phyloP scores from a whole-genome alignment of 2,797 vertebrate species.

The Paedocypris micromegethes region DNA sequence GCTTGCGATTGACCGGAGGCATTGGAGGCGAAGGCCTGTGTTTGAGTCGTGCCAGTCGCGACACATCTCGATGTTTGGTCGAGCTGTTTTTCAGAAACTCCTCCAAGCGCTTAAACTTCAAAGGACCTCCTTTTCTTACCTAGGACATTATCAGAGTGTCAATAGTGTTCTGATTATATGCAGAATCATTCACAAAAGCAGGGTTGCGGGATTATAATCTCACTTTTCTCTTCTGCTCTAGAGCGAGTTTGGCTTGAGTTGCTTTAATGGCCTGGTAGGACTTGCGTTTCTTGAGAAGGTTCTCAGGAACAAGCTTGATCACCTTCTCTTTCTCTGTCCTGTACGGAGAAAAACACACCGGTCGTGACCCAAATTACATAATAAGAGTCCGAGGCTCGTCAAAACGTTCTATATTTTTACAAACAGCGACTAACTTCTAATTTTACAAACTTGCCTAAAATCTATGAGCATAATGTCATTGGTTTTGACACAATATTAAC shows the following conservation, averaged over 20 bases:
- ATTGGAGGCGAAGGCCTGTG: slow-evolving; percentile 58
- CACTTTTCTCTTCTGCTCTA: slow-evolving; percentile 83
- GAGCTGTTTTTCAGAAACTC: slow-evolving; percentile 77
- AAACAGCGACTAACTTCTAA: no score
- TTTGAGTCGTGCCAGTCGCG: slow-evolving; percentile 66
- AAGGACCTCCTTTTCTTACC: slow-evolving; percentile 73
- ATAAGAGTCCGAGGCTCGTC: no score
- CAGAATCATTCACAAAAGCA: neutral
- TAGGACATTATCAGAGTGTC: slow-evolving; percentile 38
- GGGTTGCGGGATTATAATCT: neutral
- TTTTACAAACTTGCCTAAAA: no score
- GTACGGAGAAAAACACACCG: neutral
- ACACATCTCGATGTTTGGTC: slow-evolving; percentile 69
- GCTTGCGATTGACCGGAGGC: slow-evolving; percentile 67
- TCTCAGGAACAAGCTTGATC: slow-evolving; percentile 90
- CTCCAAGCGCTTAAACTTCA: slow-evolving; percentile 86
- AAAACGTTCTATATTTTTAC: no score
- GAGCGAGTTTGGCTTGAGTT: slow-evolving; percentile 84
- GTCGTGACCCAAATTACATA: neutral
- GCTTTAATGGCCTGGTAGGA: slow-evolving; percentile 91
- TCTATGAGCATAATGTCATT: no score
- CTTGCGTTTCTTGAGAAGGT: slow-evolving; percentile 90
- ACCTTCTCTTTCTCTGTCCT: slow-evolving; percentile 73
- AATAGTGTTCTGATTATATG: neutral
- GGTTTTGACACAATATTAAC: no score